A percentile compares a stretch with the other conserved stretches of the same genome.
Evolutionary conservation across 1,140 invertebrate species (phyloP).

Genomic region (Harpegnathos saltator): DNA sequence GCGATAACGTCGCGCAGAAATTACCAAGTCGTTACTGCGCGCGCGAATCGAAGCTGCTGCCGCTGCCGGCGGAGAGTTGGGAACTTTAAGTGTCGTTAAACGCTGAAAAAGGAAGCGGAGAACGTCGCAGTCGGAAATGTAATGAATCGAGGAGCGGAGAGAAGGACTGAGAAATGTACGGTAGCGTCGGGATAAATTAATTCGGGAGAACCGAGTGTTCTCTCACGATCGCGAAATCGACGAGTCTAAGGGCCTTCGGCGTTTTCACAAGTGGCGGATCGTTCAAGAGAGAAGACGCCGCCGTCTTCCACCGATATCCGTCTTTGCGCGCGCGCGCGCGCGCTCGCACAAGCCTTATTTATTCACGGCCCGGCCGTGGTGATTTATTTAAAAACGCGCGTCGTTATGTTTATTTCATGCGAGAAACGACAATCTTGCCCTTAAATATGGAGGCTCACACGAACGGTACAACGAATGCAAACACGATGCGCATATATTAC

Average conservation of each 20-base stretch:
- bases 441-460: constrained; percentile 30
- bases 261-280: constrained; percentile 9
- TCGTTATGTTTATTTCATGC: constrained; percentile 44
- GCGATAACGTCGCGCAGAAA: constrained; percentile 57
- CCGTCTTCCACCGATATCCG: background rate
- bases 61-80: constrained; percentile 41
- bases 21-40: constrained; percentile 53
- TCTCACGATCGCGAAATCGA: constrained; percentile 39
- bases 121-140: constrained; percentile 42
- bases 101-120: constrained; percentile 30
- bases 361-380: background rate
- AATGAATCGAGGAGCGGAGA: constrained; percentile 51
- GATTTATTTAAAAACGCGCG: constrained; percentile 6
- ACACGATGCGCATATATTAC: constrained; percentile 42
- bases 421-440: constrained; percentile 1
- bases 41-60: constrained; percentile 21
- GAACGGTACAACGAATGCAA: constrained; percentile 42
- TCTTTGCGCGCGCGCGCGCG: background rate
- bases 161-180: constrained; percentile 5
- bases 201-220: constrained; percentile 50
- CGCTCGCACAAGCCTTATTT: too few relatives aligned
- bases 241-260: constrained; percentile 9
- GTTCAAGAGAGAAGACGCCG: background rate
- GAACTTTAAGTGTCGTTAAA: constrained; percentile 56
- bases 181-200: constrained; percentile 65